Conservation (phyloP, 2,113 vertebrate genomes). For the cat (Felis catus) region F.catus_Fca126_mat1.0 CM031417.1:113752501-113753000, state of each 20-base stretch:
- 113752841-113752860: constrained; percentile 64
- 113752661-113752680: constrained; percentile 13
- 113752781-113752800: constrained; percentile 60
- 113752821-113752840: constrained; percentile 65
- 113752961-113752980: constrained; percentile 29
- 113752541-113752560: constrained; percentile 41
- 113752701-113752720: constrained; percentile 72
- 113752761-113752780: constrained; percentile 54
- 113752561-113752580: constrained; percentile 19
- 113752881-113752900: constrained; percentile 58
- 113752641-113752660: constrained; percentile 52
- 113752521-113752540: neutral
- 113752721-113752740: constrained; percentile 62
- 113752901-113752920: constrained; percentile 37
- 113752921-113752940: constrained; percentile 19
- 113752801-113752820: constrained; percentile 47
- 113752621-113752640: constrained; percentile 59
- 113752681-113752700: constrained; percentile 55
- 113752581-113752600: constrained; percentile 32
- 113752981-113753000: neutral
- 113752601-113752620: constrained; percentile 56
- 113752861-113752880: constrained; percentile 52
- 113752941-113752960: neutral
- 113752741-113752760: constrained; percentile 75
- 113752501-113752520: neutral